Base-by-base conservation (phyloP, 2,797 vertebrate genomes). In the Anolis apletophallus region DNA sequence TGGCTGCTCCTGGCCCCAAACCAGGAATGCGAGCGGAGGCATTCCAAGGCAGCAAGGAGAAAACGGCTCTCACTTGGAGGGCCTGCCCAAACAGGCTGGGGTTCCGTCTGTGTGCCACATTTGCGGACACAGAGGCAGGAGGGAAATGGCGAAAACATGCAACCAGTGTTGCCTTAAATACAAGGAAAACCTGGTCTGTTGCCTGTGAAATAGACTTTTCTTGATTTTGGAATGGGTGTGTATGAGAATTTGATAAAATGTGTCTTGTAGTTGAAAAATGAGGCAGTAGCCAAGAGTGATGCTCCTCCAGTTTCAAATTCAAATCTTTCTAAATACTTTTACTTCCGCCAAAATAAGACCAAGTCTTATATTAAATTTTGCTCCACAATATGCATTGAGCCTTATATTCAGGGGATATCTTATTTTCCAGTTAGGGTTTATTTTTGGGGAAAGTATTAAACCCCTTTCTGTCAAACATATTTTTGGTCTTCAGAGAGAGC, bases 1-100 rank as follows among this genome's bases (percentile, higher is more conserved):
- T 97, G 95, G 95, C 90, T 80, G 96, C 96, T 96, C 92, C 86
- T 76, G 97, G 96, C 95, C 95, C 91, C 91, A 88, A 71, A 96
- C 97, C 96, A 97, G 95, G 97, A 97, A 97, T 97, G 96, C 94
- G 11, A 87, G 95, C 91, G 94, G 97, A 97, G 95, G 88, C 96
- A 97, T 97, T 97, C 97, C 96, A 92, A 40, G 40, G 40, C 40
- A 5, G 40, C 40, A 40, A 40, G 40, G 40, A 40, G 40, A 40
- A 40, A 40, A 40, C 40, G 40, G 40, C 40, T 40, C 40, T 40
- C 40, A 5, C 40, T 40, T 40, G 40, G 40, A 40, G 88, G 93
- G 71, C 88, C 40, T 78, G 32, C 77, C 26, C 5, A 2, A 3
- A 10, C 83, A 76, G 80, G 78, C 90, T 0, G 87, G 90, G 87